Evolutionary conservation across 2,113 vertebrate species (phyloP), one percentile per base, ranked within the genome.

Genomic region (Semnornis frantzii): DNA sequence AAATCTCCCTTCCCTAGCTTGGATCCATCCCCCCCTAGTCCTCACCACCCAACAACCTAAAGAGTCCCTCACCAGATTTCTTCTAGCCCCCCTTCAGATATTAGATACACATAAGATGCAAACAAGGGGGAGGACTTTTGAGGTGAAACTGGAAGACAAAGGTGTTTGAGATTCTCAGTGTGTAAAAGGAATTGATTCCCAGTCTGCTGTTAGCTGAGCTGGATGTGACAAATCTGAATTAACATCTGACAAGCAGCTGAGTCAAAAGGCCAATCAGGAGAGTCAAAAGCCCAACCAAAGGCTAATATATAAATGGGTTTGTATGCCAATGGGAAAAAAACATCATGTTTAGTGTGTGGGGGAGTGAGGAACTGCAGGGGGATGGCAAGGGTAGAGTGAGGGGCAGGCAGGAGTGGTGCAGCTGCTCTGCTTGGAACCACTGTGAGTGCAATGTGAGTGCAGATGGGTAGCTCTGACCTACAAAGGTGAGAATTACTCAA

Each of bases 381-480:
- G 0, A 0, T 20, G 14, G 62, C 44, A 89, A 90, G 30, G 34
- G 15, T 16, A 71, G 55, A 48, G 37, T 82, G 31, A 12, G 21
- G 8, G 55, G 12, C 31, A 52, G 5, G 24, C 11, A 50, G 68
- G 46, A 79, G 7, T 10, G 5, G 31, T 24, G 60, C 7, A 75
- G 42, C 21, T 3, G 0, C 65, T 74, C 21, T 33, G 37, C 73
- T 30, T 79, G 28, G 52, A 82, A 82, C 50, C 10, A 4, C 54
- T 24, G 24, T 15, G 31, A 68, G 70, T 10, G 48, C 44, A 69
- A 16, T 0, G 0, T 9, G 5, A 58, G 44, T 0, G 0, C 62
- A 65, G 39, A 15, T 65, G 25, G 30, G 20, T 31, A 74, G 76
- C 6, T 77, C 54, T 59, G 73, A 86, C 42, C 50, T 33, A 55